Conservation (phyloP, 1,140 invertebrate genomes). For the Homarus americanus region DNA sequence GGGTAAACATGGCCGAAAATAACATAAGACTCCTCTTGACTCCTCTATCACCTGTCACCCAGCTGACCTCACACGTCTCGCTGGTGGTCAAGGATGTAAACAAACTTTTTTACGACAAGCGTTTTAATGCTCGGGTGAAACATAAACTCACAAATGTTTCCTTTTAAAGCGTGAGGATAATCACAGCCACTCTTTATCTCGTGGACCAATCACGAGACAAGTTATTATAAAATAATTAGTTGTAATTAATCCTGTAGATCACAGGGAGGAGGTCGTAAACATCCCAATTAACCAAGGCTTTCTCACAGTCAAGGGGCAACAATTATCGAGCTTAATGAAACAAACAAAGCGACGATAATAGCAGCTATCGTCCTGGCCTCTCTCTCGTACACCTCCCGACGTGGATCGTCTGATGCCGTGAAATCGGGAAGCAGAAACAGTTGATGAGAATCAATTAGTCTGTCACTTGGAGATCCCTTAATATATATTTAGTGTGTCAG, state of each 20-base stretch:
- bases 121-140: no score
- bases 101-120: no score
- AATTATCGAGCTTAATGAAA: constrained; percentile 2
- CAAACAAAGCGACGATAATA: not conserved
- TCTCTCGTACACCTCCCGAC: not conserved
- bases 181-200: not conserved
- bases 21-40: no score
- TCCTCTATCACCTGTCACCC: no score
- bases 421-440: not conserved
- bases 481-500: not conserved
- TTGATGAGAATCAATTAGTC: not conserved
- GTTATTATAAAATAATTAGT: not conserved
- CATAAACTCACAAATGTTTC: no score
- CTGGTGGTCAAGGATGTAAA: no score
- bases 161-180: not conserved
- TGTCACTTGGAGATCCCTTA: not conserved
- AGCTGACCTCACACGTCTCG: no score
- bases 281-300: not conserved
- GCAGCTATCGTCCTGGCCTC: not conserved
- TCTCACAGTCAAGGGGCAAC: not conserved
- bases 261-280: not conserved
- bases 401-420: not conserved
- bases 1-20: no score
- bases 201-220: not conserved
- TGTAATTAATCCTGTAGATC: not conserved